These are phyloP conservation scores for Diorhabda sublineata DNA, from an alignment of 1,140 invertebrate species.

Conservation along the genomic window DNA sequence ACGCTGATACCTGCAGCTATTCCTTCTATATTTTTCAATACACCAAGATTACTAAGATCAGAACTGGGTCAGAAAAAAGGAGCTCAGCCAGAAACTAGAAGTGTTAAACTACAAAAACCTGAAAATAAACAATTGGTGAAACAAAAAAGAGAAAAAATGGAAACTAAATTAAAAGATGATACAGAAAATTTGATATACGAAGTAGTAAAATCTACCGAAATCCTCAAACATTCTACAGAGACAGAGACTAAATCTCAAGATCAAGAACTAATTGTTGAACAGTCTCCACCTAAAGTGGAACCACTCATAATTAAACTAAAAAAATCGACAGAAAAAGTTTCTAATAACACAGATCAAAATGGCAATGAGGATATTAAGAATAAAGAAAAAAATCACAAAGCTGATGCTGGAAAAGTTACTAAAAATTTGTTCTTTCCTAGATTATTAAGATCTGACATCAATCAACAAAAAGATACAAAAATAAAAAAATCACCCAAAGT, in stretches of 20 bases:
- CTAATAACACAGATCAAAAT: neutral
- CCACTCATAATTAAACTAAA: constrained; percentile 10
- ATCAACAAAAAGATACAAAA: constrained; percentile 4
- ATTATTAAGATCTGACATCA: constrained; percentile 10
- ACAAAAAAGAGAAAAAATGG: neutral
- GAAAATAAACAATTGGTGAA: neutral
- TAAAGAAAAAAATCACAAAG: neutral
- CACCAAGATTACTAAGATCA: constrained; percentile 16
- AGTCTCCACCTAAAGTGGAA: constrained; percentile 13
- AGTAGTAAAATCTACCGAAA: constrained; percentile 6
- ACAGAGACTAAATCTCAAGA: neutral
- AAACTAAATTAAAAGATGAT: neutral
- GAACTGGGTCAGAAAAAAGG: constrained; percentile 14
- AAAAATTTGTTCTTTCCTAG: neutral
- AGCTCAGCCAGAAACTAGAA: neutral
- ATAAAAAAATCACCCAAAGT: neutral
- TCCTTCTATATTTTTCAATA: constrained; percentile 17
- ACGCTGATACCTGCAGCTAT: constrained; percentile 15
- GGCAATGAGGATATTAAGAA: neutral
- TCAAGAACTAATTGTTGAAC: neutral
- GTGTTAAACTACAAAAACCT: neutral
- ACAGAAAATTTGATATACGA: constrained; percentile 15
- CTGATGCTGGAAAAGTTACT: neutral
- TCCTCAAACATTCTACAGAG: neutral
- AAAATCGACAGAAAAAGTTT: constrained; percentile 7